Evolutionary conservation across 2,888 invertebrate genomes (phyloP).

Genomic region (Rhimphoctona megacephalus): DNA sequence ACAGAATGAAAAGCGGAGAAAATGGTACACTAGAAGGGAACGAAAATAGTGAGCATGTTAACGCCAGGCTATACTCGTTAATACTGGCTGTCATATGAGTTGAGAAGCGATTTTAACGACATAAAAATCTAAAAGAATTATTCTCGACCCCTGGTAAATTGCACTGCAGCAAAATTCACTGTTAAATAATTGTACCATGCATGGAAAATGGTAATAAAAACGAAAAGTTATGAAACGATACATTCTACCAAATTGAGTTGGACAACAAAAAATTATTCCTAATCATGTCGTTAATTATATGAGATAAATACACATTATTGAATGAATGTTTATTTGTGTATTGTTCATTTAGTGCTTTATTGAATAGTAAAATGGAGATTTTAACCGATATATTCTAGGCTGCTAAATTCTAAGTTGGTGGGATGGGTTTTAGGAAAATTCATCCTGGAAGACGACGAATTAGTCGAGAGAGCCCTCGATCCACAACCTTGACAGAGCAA

Average conservation of each 20-base stretch:
- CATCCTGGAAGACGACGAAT: slow-evolving; percentile 52
- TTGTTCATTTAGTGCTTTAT: too few relatives aligned
- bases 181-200: slow-evolving; percentile 57
- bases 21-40: slow-evolving; percentile 25
- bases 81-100: slow-evolving; percentile 20
- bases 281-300: background rate
- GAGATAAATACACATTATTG: too few relatives aligned
- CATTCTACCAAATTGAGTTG: slow-evolving; percentile 23
- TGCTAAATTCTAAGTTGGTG: background rate
- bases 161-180: slow-evolving; percentile 42
- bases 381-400: background rate
- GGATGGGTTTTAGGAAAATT: slow-evolving; percentile 33
- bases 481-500: slow-evolving; percentile 7
- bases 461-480: slow-evolving; percentile 53
- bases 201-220: slow-evolving; percentile 47
- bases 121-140: slow-evolving; percentile 36
- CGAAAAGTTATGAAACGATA: slow-evolving; percentile 37
- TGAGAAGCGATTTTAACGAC: slow-evolving; percentile 25
- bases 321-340: too few relatives aligned
- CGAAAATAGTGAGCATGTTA: slow-evolving; percentile 43
- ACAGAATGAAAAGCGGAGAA: background rate
- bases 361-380: background rate
- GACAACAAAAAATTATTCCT: background rate
- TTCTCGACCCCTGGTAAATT: slow-evolving; percentile 24
- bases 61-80: slow-evolving; percentile 53